phyloP scores from a whole-genome alignment of 2,797 vertebrate genomes.

The Rhynchotus rufescens region DNA sequence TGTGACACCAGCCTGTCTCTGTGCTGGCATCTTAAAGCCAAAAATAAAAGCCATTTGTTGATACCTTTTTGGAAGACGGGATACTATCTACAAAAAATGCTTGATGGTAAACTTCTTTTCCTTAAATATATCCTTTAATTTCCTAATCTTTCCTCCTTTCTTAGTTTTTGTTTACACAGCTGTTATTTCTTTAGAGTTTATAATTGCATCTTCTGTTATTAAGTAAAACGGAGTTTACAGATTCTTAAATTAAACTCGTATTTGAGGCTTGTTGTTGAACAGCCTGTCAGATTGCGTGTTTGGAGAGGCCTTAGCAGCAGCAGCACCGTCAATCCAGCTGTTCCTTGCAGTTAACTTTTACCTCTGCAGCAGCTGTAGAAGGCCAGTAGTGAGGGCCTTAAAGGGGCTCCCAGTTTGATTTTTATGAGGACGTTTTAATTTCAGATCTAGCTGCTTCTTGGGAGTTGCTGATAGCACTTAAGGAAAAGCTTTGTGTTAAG shows the following conservation, averaged over 20 bases:
- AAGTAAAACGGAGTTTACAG: not conserved
- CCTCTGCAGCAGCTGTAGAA: not conserved
- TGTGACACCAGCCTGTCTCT: not conserved
- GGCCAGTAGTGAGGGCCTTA: not conserved
- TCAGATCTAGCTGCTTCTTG: not conserved
- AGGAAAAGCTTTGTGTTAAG: not conserved
- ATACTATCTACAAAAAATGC: not conserved
- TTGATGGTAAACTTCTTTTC: not conserved
- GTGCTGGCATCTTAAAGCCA: not conserved
- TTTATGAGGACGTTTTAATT: not conserved
- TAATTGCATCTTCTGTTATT: not conserved
- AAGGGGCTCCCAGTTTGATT: not conserved
- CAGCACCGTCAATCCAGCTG: not conserved
- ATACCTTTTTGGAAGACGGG: not conserved
- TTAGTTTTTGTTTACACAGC: not conserved
- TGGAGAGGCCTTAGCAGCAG: not conserved
- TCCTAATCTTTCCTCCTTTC: not conserved
- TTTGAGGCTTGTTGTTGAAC: not conserved
- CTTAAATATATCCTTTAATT: not conserved
- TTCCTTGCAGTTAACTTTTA: not conserved
- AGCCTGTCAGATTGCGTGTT: not conserved
- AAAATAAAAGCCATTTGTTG: not conserved
- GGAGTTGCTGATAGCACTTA: not conserved
- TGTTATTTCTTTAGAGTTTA: not conserved
- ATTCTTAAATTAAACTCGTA: not conserved